Evolutionary conservation across 2,888 invertebrate genomes (phyloP).

Genomic region (Erebia ligea): DNA sequence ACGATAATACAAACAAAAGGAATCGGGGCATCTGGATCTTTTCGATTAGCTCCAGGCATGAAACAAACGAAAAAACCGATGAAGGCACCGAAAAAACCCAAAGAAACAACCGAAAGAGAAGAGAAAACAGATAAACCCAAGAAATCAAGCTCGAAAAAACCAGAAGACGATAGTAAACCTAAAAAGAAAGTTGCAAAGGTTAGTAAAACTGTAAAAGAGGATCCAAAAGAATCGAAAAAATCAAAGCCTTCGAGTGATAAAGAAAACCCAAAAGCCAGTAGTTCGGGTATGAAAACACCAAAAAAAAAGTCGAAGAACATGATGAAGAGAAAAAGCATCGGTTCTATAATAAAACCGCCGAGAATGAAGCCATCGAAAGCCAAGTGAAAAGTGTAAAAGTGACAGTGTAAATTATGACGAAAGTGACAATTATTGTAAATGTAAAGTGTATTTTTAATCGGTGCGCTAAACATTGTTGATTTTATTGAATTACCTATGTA

Average conservation of each 20-base stretch:
- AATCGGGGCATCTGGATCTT: conserved; percentile 67
- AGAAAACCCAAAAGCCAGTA: conserved; percentile 27
- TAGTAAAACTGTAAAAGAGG: not conserved
- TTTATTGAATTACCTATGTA: too few relatives aligned
- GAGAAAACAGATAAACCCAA: conserved; percentile 35
- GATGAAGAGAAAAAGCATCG: conserved; percentile 68
- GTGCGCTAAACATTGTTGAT: not conserved
- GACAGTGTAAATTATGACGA: not conserved
- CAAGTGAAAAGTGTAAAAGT: not conserved
- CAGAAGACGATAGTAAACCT: conserved; percentile 31
- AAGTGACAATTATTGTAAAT: not conserved
- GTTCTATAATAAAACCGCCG: conserved; percentile 69
- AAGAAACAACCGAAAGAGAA: conserved; percentile 24
- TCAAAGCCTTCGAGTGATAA: not conserved
- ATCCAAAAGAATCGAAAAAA: conserved; percentile 20
- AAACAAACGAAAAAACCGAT: conserved; percentile 41
- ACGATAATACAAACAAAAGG: conserved; percentile 65
- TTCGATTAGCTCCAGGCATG: conserved; percentile 58
- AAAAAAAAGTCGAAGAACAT: conserved; percentile 54
- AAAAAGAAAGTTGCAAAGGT: conserved; percentile 33
- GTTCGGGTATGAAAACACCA: conserved; percentile 48
- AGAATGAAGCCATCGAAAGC: conserved; percentile 61
- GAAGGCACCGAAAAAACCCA: conserved; percentile 39
- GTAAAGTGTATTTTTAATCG: not conserved
- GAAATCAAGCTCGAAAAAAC: conserved; percentile 35